Base-by-base conservation (phyloP, 2,797 vertebrate genomes). In the Gymnocypris eckloni region DNA sequence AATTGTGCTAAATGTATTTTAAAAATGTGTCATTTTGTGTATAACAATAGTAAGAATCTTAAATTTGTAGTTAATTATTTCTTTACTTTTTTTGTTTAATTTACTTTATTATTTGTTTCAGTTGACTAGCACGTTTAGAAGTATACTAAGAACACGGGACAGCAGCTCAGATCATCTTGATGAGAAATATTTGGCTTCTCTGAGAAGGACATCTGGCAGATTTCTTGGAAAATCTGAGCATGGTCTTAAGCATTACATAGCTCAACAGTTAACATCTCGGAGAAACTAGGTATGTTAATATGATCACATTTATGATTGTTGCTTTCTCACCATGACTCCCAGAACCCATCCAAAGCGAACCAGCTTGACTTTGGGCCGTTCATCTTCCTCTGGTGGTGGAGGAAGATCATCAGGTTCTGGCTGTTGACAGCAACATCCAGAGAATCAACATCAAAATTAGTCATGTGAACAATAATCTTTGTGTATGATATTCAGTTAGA, bases 271-370 rank as follows among this genome's bases (percentile, higher is more conserved):
- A 48, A 25, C 0, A 2, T 25, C n/a, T 45, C 4, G 22, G 41
- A 48, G 13, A 48, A 52, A 52, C 16, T 76, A 20, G 48, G 3
- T 4, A 76, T 5, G 25, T 6, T 22, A 37, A 54, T 22, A 33
- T 9, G 11, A 16, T 59, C 20, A 41, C 4, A 37, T 12, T 22
- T 2, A 41, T 0, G 1, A 16, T 78, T 43, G 3, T 1, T n/a
- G 3, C 3, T 67, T 50, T 50, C 91, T 93, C 87, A 95, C 95
- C 94, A 94, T 95, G 72, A 96, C 94, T 28, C 94, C 95, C 0
- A 88, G 91, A 50, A 96, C 59, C 93, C 95, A 96, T 77, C 94
- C 93, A 85, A 96, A 96, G 71, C 92, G 90, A 16, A 93, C 88
- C 0, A 93, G 94, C 6, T 82, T 85, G 39, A 79, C 76, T 50